Base-by-base conservation (phyloP, 2,113 vertebrate genomes). In the Cephalophus harveyi region DNA sequence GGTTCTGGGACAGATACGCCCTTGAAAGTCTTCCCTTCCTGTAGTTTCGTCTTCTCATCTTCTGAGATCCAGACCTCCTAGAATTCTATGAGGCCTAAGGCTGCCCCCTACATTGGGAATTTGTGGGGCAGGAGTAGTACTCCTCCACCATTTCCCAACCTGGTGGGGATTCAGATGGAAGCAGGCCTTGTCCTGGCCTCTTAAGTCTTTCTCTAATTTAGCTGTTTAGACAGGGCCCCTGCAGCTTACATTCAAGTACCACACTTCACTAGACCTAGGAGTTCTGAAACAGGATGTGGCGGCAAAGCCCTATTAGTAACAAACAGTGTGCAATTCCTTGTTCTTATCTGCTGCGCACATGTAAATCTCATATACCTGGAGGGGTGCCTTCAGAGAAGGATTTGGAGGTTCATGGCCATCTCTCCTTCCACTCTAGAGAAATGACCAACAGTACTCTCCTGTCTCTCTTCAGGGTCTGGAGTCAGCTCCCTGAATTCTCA, bases 191-290 rank as follows among this genome's bases (percentile, higher is more conserved):
- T 27, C 33, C 17, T 78, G 36, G n/a, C 30, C 36, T 74, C 83
- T 48, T 12, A 59, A 46, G 55, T 95, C 86, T 94, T 88, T 74
- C 88, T 93, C 46, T 60, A 46, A 28, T 43, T 93, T 27, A 96
- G 43, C 82, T 43, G 40, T 9, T 28, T 85, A 95, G 52, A 91
- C 55, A 55, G 67, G 36, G 33, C 6, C 59, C 19, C 54, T 67
- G 19, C 28, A 36, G 46, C 78, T 79, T 95, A 74, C 27, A 82
- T 57, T 93, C 67, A 48, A 94, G 40, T 30, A 76, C 46, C 6
- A 54, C 21, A 64, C 52, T 54, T 91, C 67, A 64, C 2, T 86
- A 71, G 87, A 88, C 12, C 40, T 76, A 84, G 36, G n/a, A 89
- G 76, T 48, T 95, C 93, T 94, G 33, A 87, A 92, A 64, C 33